Percentiles rank a stretch among this genome's conserved stretches.
Conservation (phyloP, 1,140 invertebrate species). For the Ericerus pela region DNA sequence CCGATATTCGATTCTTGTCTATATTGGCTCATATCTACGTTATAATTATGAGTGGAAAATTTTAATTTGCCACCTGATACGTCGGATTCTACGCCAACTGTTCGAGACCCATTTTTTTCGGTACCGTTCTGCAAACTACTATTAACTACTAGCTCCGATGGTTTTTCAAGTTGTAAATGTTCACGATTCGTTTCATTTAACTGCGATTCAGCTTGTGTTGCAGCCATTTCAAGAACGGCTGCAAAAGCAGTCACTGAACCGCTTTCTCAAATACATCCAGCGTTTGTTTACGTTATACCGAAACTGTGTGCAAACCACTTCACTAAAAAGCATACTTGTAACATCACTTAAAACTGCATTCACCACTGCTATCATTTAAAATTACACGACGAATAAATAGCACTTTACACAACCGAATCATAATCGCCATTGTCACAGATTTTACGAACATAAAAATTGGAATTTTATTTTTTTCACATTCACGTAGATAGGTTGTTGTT, state of each 20-base stretch:
- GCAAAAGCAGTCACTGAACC: slow-evolving; percentile 27
- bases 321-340: slow-evolving; percentile 27
- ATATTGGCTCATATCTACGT: slow-evolving; percentile 37
- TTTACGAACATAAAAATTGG: slow-evolving; percentile 21
- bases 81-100: slow-evolving; percentile 30
- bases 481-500: slow-evolving; percentile 10
- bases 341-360: slow-evolving; percentile 23
- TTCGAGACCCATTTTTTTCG: slow-evolving; percentile 30
- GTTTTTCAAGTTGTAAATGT: slow-evolving; percentile 33
- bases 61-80: slow-evolving; percentile 25
- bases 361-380: slow-evolving; percentile 15
- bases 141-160: slow-evolving; percentile 31
- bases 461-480: slow-evolving; percentile 6
- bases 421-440: slow-evolving; percentile 18
- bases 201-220: slow-evolving; percentile 42
- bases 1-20: slow-evolving; percentile 35
- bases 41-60: slow-evolving; percentile 20
- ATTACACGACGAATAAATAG: neutral
- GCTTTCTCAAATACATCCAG: slow-evolving; percentile 28
- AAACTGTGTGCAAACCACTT: slow-evolving; percentile 27
- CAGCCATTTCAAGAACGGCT: slow-evolving; percentile 36
- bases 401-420: slow-evolving; percentile 15
- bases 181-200: slow-evolving; percentile 40
- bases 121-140: slow-evolving; percentile 28
- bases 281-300: slow-evolving; percentile 26